These are phyloP conservation scores for Centrocercus urophasianus DNA, from an alignment of 2,113 vertebrate genomes.

Conservation along the genomic window DNA sequence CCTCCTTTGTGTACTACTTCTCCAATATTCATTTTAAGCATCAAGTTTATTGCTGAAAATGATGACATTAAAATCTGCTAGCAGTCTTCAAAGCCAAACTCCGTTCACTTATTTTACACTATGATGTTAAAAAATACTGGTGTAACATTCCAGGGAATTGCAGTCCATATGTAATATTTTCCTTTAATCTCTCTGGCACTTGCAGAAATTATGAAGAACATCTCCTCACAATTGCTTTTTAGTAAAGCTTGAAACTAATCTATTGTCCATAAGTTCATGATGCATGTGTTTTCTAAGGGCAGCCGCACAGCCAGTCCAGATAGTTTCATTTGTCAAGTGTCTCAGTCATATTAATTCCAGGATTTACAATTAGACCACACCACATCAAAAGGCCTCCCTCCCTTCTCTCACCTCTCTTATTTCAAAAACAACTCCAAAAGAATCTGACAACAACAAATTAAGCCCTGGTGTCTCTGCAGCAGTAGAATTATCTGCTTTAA, in stretches of 20 bases:
- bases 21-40: background rate
- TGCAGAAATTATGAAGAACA: background rate
- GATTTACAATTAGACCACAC: slow-evolving; percentile 17
- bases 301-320: background rate
- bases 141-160: background rate
- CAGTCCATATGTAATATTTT: background rate
- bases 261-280: background rate
- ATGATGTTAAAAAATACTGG: background rate
- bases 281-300: background rate
- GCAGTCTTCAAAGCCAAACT: background rate
- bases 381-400: background rate
- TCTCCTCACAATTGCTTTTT: background rate
- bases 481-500: background rate
- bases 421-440: background rate
- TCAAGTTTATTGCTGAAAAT: background rate
- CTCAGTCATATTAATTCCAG: background rate
- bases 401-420: background rate
- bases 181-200: background rate
- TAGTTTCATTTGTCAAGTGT: background rate
- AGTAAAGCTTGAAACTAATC: slow-evolving; percentile 8
- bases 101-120: background rate
- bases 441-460: background rate
- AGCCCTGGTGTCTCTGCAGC: background rate
- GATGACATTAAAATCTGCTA: background rate
- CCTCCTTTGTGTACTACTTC: background rate